These are phyloP conservation scores for Drosophila vallismaia DNA, from an alignment of 2,888 invertebrate genomes.

Conservation along the genomic window DNA sequence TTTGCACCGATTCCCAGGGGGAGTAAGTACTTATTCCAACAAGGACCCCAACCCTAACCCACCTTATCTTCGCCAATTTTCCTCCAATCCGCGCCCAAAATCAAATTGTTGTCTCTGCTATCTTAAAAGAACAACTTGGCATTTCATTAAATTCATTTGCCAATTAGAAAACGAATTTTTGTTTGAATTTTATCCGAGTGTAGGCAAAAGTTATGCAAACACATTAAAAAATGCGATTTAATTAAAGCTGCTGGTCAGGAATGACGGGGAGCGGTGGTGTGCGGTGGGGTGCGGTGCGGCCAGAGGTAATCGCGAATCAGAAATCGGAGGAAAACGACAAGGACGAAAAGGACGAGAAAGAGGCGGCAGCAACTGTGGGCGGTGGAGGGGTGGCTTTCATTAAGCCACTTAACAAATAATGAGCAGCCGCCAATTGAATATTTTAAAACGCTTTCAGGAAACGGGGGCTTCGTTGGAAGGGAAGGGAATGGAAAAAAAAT, in stretches of 20 bases:
- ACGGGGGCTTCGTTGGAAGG: neutral
- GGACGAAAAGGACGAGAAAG: neutral
- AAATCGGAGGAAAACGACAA: neutral
- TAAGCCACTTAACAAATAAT: constrained; percentile 80
- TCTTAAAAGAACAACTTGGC: neutral
- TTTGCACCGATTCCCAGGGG: neutral
- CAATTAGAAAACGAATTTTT: constrained; percentile 1
- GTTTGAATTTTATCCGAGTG: constrained; percentile 8
- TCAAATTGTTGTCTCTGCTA: neutral
- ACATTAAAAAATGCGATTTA: constrained; percentile 67
- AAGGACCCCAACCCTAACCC: too few relatives aligned
- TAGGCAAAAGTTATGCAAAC: constrained; percentile 57
- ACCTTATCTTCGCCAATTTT: neutral
- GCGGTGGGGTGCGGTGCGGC: neutral
- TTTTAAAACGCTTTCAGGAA: constrained; percentile 55
- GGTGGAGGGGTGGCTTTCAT: constrained; percentile 61
- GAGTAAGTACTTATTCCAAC: neutral
- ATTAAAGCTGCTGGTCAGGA: constrained; percentile 52
- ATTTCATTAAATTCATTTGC: neutral
- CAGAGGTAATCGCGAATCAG: neutral
- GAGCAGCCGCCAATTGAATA: constrained; percentile 72
- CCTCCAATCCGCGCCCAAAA: neutral
- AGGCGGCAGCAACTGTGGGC: neutral
- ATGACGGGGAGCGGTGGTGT: neutral
- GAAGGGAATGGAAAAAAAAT: neutral